Base-by-base conservation (phyloP, 1,140 invertebrate genomes). In the Rhagoletis pomonella region DNA sequence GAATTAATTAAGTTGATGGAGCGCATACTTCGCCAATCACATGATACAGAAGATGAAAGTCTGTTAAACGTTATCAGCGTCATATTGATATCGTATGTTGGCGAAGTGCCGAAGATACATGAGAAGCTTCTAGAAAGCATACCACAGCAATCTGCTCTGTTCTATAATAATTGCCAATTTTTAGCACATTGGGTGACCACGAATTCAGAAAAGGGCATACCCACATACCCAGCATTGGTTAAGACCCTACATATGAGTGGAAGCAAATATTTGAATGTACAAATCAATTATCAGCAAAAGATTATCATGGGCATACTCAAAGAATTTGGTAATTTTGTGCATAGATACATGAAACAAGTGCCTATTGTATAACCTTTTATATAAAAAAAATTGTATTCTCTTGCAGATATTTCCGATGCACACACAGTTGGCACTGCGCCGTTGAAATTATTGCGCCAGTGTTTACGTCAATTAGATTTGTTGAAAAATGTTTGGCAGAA, bases 141-240 rank as follows among this genome's bases (percentile, higher is more conserved):
- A 89, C 97, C 97, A 14, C 97, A 98, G 90, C 96, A 97, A 94
- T 88, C 94, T 96, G 98, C 97, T n/a, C 90, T 99, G 29, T 97
- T 98, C 90, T 96, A 98, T 93, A 99, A 99, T 93, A 98, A 99
- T 93, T 98, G 97, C 90, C 96, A 97, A 95, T 99, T 96, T 91
- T 94, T 99, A 1, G 95, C 96, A 0, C 96, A 98, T 93, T 95
- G 92, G 89, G 91, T 94, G 59, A 87, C 89, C 0, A 90, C 90
- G 42, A 92, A 93, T 86, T 89, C 93, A n/a, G 89, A 91, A 55
- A 89, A 89, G 62, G 90, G 89, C 50, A 90, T 93, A 19, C 91
- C 93, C 39, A 90, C 91, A 77, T 90, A 92, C 10, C 90, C 92
- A 9, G 89, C 91, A 14, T 91, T 94, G 17, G 89, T 94, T 85